Evolutionary conservation across 2,797 vertebrate genomes (phyloP), one percentile per base, ranked within the genome.

Genomic region (Chaetophractus vellerosus): DNA sequence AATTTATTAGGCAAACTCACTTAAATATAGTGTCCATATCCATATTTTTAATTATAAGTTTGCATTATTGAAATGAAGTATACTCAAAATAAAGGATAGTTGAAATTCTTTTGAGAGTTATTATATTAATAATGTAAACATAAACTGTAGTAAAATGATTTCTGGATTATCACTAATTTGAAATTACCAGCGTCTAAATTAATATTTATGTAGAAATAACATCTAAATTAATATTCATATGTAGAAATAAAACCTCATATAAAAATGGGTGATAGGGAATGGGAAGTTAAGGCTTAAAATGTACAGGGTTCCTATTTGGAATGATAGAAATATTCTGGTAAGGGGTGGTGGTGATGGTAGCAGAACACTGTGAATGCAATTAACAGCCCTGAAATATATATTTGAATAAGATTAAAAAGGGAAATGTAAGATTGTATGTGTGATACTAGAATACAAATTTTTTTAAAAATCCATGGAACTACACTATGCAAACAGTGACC

Each of bases 61-160:
- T 28, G 78, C 26, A 48, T 87, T 59, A 81, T 31, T 91, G 72
- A 90, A 93, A 61, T 84, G 24, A 93, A 84, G 50, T 74, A 18
- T 55, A 26, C 66, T 79, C 48, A 38, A 83, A 83, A 55, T 87
- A 48, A 83, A 55, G 86, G 68, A 61, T 82, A 68, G 48, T 74
- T 80, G 76, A 87, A 50, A 61, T 57, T 92, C 52, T 90, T 91
- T 88, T 87, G 28, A 82, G 36, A 74, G 36, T 91, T 75, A 21
- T 55, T 55, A 55, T 55, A 38, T 63, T 68, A 90, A 26, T 71
- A 76, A 38, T 59, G 33, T 26, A 78, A 88, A 15, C 36, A 55
- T 36, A 80, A 84, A 64, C 45, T 31, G 16, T 50, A 76, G 45
- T 1, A 24, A 36, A 71, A 31, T 50, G 41, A 84, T 72, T 41